Conservation (phyloP, 53 echinoderm and acorn worm species). For the Stichopus horrens region DNA sequence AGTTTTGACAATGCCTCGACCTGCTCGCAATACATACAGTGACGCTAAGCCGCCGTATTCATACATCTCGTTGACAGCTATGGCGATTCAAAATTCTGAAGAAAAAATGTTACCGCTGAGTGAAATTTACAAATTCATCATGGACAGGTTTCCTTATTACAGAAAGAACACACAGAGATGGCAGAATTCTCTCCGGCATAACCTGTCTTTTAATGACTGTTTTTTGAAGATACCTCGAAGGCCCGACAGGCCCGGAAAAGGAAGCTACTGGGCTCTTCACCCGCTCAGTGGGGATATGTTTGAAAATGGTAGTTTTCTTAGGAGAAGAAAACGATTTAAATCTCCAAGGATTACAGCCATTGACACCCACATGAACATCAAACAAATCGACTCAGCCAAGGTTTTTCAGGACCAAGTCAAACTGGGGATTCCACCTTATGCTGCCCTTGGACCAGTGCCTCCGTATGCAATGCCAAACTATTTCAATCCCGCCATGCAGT, state of each 20-base stretch:
- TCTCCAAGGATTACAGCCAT: slow-evolving; percentile 90
- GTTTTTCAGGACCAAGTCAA: slow-evolving; percentile 98
- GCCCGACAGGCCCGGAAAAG: slow-evolving; percentile 98
- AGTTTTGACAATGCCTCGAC: slow-evolving; percentile 82
- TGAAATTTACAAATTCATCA: slow-evolving; percentile 99
- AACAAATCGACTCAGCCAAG: slow-evolving; percentile 95
- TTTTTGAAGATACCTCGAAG: slow-evolving; percentile 98
- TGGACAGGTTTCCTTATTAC: slow-evolving; percentile 99
- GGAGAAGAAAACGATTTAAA: slow-evolving; percentile 95
- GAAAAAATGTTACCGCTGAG: slow-evolving; percentile 98
- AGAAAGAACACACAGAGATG: slow-evolving; percentile 98
- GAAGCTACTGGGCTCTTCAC: slow-evolving; percentile 99
- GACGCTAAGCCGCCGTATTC: slow-evolving; percentile 99
- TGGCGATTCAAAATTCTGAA: slow-evolving; percentile 94
- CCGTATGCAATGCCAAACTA: slow-evolving; percentile 69
- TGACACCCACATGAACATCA: slow-evolving; percentile 91
- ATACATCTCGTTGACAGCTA: slow-evolving; percentile 96
- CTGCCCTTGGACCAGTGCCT: slow-evolving; percentile 66
- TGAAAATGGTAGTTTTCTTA: slow-evolving; percentile 97
- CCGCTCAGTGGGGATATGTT: slow-evolving; percentile 98
- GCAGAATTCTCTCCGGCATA: slow-evolving; percentile 98
- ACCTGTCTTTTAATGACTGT: slow-evolving; percentile 96
- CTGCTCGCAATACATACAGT: slow-evolving; percentile 96
- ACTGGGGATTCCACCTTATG: slow-evolving; percentile 72
- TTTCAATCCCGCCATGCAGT: slow-evolving; percentile 44